A percentile compares a stretch with the other conserved stretches of the same genome.
Conservation (phyloP, 2,113 vertebrate genomes). For the Mustela nigripes region DNA sequence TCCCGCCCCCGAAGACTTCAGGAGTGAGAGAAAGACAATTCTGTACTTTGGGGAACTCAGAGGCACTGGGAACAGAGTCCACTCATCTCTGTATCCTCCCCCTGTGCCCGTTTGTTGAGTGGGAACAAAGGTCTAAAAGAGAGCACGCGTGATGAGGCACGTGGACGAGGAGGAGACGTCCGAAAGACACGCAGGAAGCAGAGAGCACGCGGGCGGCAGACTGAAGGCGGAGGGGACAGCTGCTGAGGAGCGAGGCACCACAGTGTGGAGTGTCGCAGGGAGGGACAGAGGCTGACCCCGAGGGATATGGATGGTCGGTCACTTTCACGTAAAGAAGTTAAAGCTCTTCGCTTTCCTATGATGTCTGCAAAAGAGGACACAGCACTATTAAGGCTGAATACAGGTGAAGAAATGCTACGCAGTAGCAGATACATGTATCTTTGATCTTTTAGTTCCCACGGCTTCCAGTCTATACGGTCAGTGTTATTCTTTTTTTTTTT, state of each 20-base stretch:
- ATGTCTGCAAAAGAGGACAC: not conserved
- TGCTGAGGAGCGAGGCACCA: not conserved
- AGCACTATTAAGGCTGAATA: not conserved
- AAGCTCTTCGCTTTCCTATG: not conserved
- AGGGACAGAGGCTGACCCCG: not conserved
- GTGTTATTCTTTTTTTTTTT: too few relatives aligned
- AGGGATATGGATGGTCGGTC: not conserved
- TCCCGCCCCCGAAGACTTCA: fast-evolving
- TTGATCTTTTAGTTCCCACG: not conserved
- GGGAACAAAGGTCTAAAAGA: not conserved
- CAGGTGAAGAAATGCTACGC: not conserved
- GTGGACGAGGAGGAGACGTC: not conserved
- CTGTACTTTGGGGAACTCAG: not conserved
- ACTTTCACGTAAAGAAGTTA: not conserved
- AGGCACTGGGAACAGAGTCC: not conserved
- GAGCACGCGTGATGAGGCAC: not conserved
- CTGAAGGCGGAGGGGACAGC: not conserved
- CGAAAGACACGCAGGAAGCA: not conserved
- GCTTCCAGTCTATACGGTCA: not conserved
- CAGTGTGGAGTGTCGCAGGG: not conserved
- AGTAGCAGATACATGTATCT: not conserved
- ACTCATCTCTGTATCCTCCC: not conserved
- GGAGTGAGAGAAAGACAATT: not conserved
- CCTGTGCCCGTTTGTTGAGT: not conserved
- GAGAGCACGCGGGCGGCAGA: not conserved